Conservation (phyloP, 2,797 vertebrate genomes). For the Heterohyrax brucei region DNA sequence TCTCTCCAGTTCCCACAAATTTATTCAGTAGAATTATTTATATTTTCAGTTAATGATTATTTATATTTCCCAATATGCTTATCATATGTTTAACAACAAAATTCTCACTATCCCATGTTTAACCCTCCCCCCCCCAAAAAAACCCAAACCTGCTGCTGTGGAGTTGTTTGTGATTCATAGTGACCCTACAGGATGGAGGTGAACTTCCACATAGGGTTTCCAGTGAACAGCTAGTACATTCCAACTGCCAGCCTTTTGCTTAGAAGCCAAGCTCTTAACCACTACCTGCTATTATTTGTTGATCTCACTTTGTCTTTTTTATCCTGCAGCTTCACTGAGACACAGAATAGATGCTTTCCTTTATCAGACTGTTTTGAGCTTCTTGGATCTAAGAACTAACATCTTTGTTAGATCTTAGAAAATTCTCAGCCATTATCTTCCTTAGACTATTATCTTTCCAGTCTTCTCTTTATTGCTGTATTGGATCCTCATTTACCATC, state of each 20-base stretch:
- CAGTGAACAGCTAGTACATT: no score
- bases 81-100: neutral
- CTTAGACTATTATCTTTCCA: neutral
- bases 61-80: neutral
- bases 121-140: no score
- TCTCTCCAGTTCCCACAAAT: neutral
- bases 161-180: no score
- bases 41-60: neutral
- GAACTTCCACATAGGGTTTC: no score
- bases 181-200: no score
- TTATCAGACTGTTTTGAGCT: neutral
- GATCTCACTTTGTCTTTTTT: neutral
- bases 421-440: neutral
- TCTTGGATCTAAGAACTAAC: constrained; percentile 7
- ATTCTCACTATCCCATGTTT: neutral
- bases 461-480: neutral
- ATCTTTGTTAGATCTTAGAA: neutral
- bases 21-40: neutral
- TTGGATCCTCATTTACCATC: neutral
- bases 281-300: no score
- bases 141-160: no score
- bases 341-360: neutral
- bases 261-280: no score
- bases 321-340: neutral
- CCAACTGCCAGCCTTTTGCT: no score